phyloP scores from a whole-genome alignment of 2,113 vertebrate species.

The Grammomys dolichurus region DNA sequence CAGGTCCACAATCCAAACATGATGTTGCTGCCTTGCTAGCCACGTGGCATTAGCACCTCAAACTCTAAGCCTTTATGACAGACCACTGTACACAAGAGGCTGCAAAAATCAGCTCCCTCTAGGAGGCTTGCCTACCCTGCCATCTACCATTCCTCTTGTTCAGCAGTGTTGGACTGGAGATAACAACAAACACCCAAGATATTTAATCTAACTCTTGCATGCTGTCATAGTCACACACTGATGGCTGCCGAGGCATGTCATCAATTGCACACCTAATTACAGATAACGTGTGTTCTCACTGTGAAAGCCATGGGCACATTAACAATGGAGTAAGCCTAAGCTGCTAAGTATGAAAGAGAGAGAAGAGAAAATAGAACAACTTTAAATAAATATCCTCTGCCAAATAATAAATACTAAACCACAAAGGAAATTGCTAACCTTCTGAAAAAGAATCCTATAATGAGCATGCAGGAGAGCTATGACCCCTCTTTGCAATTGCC shows the following conservation, averaged over 20 bases:
- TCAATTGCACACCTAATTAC: slow-evolving; percentile 14
- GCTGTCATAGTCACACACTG: background rate
- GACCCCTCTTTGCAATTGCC: slow-evolving; percentile 18
- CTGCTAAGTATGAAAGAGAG: background rate
- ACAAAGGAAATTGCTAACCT: slow-evolving; percentile 30
- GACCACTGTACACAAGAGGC: background rate
- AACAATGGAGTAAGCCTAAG: background rate
- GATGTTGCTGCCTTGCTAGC: slow-evolving; percentile 48
- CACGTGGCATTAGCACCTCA: background rate
- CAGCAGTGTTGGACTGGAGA: background rate
- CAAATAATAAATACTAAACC: slow-evolving; percentile 50
- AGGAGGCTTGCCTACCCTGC: background rate
- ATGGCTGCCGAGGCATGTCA: background rate
- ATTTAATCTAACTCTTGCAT: background rate
- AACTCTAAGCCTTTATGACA: slow-evolving; percentile 42
- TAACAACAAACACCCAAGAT: slow-evolving; percentile 1
- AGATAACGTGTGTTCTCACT: background rate
- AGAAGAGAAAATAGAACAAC: background rate
- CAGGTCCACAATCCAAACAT: slow-evolving; percentile 37
- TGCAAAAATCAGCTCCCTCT: slow-evolving; percentile 1
- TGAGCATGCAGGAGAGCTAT: background rate
- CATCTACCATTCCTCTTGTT: slow-evolving; percentile 37
- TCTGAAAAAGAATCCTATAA: slow-evolving; percentile 1
- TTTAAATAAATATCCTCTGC: slow-evolving; percentile 25
- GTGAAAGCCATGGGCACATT: background rate